phyloP scores from a whole-genome alignment of 2,113 vertebrate genomes.

The Silurus asotus region DNA sequence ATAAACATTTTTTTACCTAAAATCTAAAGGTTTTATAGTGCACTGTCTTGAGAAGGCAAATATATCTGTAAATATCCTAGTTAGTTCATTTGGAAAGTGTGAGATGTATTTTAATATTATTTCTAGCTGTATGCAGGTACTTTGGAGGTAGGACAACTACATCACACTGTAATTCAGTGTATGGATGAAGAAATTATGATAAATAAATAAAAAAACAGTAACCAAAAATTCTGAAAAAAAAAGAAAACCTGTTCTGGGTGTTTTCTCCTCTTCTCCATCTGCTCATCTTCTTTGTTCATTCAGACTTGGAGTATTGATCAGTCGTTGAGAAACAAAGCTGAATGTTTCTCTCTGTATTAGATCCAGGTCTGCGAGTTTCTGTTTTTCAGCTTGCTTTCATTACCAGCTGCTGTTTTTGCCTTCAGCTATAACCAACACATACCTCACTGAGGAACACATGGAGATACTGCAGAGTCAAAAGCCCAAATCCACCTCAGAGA shows the following conservation, averaged over 20 bases:
- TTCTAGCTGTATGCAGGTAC: background rate
- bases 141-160: background rate
- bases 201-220: background rate
- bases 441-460: constrained; percentile 8
- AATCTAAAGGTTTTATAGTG: no score
- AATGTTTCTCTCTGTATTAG: constrained; percentile 29
- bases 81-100: no score
- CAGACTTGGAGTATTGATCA: constrained; percentile 43
- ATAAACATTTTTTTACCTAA: no score
- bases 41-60: no score
- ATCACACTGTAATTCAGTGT: background rate
- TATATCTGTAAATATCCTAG: no score
- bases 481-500: background rate
- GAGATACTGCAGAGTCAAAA: background rate
- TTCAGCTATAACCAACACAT: constrained; percentile 18
- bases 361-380: constrained; percentile 25
- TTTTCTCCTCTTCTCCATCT: background rate
- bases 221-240: background rate
- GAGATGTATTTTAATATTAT: no score
- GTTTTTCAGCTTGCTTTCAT: constrained; percentile 47
- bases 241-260: background rate
- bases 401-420: constrained; percentile 51
- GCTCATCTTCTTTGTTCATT: background rate
- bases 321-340: constrained; percentile 32
- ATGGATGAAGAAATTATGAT: background rate